A percentile compares a stretch with the other conserved stretches of the same genome.
These are phyloP conservation scores for Popillia japonica DNA, from an alignment of 1,140 invertebrate genomes.

Conservation along the genomic window DNA sequence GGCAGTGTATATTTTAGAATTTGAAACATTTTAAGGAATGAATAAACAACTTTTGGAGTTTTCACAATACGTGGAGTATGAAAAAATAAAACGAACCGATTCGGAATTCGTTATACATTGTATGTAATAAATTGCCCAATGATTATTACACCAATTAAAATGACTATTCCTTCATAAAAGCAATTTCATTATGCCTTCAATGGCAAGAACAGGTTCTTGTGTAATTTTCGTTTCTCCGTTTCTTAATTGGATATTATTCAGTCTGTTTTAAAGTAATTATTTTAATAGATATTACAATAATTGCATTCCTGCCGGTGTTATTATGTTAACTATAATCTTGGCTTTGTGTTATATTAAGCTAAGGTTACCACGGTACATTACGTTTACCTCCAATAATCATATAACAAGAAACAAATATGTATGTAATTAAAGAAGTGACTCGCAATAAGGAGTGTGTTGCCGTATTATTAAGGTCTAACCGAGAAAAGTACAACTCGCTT, in stretches of 20 bases:
- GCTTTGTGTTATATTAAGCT: not conserved
- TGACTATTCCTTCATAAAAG: constrained; percentile 5
- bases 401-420: not conserved
- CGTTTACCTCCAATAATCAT: not conserved
- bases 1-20: too few relatives aligned
- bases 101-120: not conserved
- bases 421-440: too few relatives aligned
- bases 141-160: not conserved
- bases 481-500: too few relatives aligned
- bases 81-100: not conserved
- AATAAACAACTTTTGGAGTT: not conserved
- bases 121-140: not conserved
- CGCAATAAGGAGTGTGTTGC: too few relatives aligned
- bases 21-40: not conserved
- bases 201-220: not conserved
- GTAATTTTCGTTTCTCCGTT: not conserved
- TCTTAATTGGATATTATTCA: constrained; percentile 11
- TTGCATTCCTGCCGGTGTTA: not conserved
- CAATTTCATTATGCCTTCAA: constrained; percentile 7
- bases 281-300: constrained; percentile 8
- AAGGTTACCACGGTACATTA: constrained; percentile 4
- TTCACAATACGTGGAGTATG: not conserved
- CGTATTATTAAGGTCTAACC: too few relatives aligned
- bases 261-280: not conserved
- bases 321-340: not conserved